Evolutionary conservation across 2,113 vertebrate genomes (phyloP).

Genomic region (Marmota monax): DNA sequence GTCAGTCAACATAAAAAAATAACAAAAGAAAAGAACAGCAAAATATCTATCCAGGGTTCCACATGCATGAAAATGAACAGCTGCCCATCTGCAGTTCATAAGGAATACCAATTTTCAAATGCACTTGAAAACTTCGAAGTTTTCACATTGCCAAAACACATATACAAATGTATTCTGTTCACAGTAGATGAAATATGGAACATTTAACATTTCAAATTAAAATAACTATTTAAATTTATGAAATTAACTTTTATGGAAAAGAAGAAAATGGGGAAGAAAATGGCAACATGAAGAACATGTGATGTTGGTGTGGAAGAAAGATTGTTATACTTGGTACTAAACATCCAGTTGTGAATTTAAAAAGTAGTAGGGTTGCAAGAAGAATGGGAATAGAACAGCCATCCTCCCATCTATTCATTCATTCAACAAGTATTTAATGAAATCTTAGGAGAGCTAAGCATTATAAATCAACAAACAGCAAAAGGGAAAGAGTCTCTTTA

Average conservation of each 20-base stretch:
- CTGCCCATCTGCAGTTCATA: not conserved
- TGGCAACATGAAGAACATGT: too few species aligned
- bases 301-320: not conserved
- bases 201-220: not conserved
- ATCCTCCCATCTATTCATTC: not conserved
- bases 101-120: not conserved
- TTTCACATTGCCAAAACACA: not conserved
- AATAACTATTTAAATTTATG: not conserved
- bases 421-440: constrained; percentile 22
- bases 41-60: not conserved
- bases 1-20: not conserved
- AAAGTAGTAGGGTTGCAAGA: not conserved
- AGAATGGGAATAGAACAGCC: not conserved
- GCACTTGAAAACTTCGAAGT: not conserved
- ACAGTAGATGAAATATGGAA: not conserved
- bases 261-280: not conserved
- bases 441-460: not conserved
- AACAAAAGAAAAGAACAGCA: not conserved
- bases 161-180: not conserved
- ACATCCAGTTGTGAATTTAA: not conserved
- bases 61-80: not conserved
- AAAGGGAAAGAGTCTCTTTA: not conserved
- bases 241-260: not conserved
- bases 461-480: not conserved
- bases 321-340: too few species aligned